Base-by-base conservation (phyloP, 2,113 vertebrate species). In the Colistium nudipinnis region DNA sequence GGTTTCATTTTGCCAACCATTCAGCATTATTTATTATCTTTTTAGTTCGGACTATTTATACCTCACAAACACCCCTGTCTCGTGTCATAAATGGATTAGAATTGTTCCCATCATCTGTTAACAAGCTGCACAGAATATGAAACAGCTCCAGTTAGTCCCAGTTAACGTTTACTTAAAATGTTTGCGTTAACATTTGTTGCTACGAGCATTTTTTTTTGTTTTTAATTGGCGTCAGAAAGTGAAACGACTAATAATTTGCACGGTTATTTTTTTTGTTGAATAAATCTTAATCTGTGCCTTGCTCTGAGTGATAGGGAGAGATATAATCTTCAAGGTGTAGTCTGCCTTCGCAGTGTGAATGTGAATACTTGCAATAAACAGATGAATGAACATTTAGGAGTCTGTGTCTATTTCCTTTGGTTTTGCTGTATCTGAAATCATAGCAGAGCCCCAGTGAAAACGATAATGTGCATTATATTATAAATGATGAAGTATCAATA, bases 11-110 rank as follows among this genome's bases (percentile, higher is more conserved):
- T 71, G 86, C 57, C 57, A 62, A 75, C 38, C 62, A 61, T 39
- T 64, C 63, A 52, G 59, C 31, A 13, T 75, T 83, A 86, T 89
- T 86, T 89, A 83, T 87, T 85, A 71, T 70, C 17, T 24, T 41
- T n/a, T 49, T 54, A 62, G 41, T 79, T 31, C 36, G 49, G 22
- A 51, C 59, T 52, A 78, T 80, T 78, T 80, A 70, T 76, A 47
- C 45, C 17, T 66, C 24, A 61, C 36, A 73, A 56, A 61, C 47
- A 35, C 8, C 48, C 33, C 14, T 51, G 31, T 49, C 53, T 75
- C n/a, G n/a, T 48, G 19, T 66, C 24, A 27, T 39, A 1, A 38
- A 24, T 30, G 20, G 4, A 48, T 68, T 12, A 17, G 14, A 69
- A 4, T 22, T 31, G 1, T 76, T 59, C 28, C 30, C 74, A 41